Evolutionary conservation across 2,888 invertebrate species (phyloP).

Genomic region (Linyphia triangularis): DNA sequence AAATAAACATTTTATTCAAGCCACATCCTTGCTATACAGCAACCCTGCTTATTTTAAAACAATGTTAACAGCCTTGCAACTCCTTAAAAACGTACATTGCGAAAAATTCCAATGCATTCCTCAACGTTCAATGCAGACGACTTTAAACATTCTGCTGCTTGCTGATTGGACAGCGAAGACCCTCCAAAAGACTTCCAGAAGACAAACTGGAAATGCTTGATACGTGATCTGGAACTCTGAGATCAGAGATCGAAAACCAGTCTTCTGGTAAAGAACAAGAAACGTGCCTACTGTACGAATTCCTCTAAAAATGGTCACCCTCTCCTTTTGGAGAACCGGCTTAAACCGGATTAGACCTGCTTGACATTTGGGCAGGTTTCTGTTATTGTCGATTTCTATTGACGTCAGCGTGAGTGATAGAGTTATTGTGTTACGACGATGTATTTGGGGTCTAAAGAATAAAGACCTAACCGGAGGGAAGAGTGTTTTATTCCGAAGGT

Average conservation of each 20-base stretch:
- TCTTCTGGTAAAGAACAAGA: slow-evolving; percentile 13
- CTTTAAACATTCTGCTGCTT: slow-evolving; percentile 8
- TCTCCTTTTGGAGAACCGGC: neutral
- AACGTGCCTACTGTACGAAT: slow-evolving; percentile 11
- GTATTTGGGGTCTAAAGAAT: neutral
- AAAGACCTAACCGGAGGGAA: neutral
- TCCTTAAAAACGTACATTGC: no score
- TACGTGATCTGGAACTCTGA: slow-evolving; percentile 14
- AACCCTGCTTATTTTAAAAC: no score
- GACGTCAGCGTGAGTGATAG: neutral
- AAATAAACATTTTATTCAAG: no score
- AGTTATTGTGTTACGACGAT: slow-evolving; percentile 4
- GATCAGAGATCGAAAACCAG: slow-evolving; percentile 1
- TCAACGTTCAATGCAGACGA: neutral
- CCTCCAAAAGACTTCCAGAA: neutral
- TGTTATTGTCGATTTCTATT: slow-evolving; percentile 21
- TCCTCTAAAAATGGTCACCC: neutral
- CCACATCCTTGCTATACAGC: no score
- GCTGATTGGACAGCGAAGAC: slow-evolving; percentile 33
- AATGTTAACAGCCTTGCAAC: no score
- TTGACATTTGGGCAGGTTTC: slow-evolving; percentile 39
- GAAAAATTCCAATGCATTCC: neutral
- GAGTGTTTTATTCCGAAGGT: neutral
- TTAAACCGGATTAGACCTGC: slow-evolving; percentile 37
- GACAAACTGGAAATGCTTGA: slow-evolving; percentile 1